These are phyloP conservation scores for Heterocephalus glaber DNA, from an alignment of 2,113 vertebrate species.

Conservation along the genomic window DNA sequence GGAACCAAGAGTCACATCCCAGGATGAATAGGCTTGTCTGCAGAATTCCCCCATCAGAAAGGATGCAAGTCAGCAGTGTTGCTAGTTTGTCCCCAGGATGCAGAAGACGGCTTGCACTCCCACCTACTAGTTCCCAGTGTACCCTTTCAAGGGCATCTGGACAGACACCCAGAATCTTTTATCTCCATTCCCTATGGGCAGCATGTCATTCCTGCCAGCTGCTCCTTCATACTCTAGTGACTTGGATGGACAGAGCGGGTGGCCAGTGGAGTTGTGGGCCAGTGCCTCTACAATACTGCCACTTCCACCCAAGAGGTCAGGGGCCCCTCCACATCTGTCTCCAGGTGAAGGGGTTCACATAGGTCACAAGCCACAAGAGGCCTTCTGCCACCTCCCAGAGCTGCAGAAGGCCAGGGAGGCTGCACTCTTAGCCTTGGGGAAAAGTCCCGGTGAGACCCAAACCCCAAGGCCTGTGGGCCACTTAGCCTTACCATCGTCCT, in stretches of 20 bases:
- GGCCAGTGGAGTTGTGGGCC: not conserved
- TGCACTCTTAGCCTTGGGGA: slow-evolving; percentile 38
- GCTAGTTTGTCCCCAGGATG: not conserved
- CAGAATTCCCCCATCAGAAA: not conserved
- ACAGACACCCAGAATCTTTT: slow-evolving; percentile 48
- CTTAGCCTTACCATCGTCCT: slow-evolving; percentile 71
- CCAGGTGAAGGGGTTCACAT: slow-evolving; percentile 55
- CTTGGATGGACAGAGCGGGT: slow-evolving; percentile 12
- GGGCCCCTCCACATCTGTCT: not conserved
- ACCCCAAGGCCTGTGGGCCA: not conserved
- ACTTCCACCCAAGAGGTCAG: slow-evolving; percentile 24
- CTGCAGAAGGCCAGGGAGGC: slow-evolving; percentile 18
- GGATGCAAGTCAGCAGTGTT: not conserved
- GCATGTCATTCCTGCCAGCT: not conserved
- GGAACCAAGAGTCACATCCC: not conserved
- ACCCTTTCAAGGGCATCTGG: slow-evolving; percentile 11
- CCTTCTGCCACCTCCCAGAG: slow-evolving; percentile 68
- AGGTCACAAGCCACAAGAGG: slow-evolving; percentile 71
- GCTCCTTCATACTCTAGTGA: not conserved
- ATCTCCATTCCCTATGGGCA: not conserved
- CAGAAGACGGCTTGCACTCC: not conserved
- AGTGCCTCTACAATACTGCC: not conserved
- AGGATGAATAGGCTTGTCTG: not conserved
- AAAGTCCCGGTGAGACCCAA: slow-evolving; percentile 2
- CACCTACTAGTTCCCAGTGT: not conserved